Percentiles rank a stretch among this genome's conserved stretches.
Evolutionary conservation across 2,888 invertebrate genomes (phyloP).

Genomic region (Malacosoma neustria): DNA sequence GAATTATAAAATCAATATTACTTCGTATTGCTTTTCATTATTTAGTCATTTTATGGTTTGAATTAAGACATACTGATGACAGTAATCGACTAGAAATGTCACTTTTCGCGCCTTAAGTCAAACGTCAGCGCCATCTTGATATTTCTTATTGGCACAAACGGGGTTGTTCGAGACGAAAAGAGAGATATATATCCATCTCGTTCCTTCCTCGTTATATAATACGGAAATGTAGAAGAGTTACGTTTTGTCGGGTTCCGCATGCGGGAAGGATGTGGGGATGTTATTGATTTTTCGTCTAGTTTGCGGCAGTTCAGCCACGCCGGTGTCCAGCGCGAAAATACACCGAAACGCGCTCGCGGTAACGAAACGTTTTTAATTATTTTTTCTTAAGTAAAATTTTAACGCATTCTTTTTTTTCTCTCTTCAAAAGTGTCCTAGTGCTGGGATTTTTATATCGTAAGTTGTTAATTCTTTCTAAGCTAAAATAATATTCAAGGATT

Average conservation of each 20-base stretch:
- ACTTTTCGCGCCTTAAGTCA: slow-evolving; percentile 67
- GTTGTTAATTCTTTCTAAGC: slow-evolving; percentile 18
- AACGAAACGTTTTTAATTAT: slow-evolving; percentile 32
- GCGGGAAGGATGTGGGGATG: slow-evolving; percentile 53
- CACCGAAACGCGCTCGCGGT: slow-evolving; percentile 56
- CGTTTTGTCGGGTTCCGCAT: slow-evolving; percentile 63
- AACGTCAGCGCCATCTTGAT: slow-evolving; percentile 60
- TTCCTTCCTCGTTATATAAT: slow-evolving; percentile 56
- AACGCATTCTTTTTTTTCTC: slow-evolving; percentile 7
- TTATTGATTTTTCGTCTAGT: slow-evolving; percentile 67
- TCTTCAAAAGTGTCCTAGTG: slow-evolving; percentile 39
- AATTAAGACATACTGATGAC: neutral
- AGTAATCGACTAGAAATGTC: slow-evolving; percentile 35
- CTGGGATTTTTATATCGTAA: slow-evolving; percentile 58
- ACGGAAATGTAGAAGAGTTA: slow-evolving; percentile 65
- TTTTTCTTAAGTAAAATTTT: slow-evolving; percentile 30
- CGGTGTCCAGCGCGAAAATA: slow-evolving; percentile 69
- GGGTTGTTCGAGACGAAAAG: slow-evolving; percentile 41
- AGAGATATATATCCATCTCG: slow-evolving; percentile 38
- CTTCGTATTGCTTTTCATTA: slow-evolving; percentile 1
- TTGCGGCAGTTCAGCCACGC: slow-evolving; percentile 68
- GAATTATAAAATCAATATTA: slow-evolving; percentile 1
- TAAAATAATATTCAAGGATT: neutral
- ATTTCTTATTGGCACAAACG: slow-evolving; percentile 41
- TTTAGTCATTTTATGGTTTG: slow-evolving; percentile 1